Evolutionary conservation across 2,888 invertebrate genomes (phyloP).

Genomic region (Pyrrhia umbra): DNA sequence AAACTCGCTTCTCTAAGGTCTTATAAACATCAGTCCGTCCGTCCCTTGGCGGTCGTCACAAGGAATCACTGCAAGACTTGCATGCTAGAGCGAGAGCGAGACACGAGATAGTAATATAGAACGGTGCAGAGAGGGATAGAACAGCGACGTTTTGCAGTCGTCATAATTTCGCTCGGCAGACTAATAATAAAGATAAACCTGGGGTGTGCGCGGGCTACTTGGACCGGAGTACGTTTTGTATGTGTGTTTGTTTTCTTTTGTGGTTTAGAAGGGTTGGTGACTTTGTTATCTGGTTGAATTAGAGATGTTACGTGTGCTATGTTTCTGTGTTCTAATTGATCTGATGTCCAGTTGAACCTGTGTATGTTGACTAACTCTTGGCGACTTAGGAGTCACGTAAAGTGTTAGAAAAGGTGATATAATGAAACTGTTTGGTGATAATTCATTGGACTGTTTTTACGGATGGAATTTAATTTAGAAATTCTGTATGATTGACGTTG

Average conservation of each 20-base stretch:
- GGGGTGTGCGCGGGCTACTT: constrained; percentile 64
- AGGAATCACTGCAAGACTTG: constrained; percentile 83
- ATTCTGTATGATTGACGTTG: too few relatives aligned
- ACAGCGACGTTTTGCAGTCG: constrained; percentile 88
- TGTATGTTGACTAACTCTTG: too few relatives aligned
- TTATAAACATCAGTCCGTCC: constrained; percentile 76
- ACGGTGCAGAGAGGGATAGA: constrained; percentile 68
- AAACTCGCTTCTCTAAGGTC: constrained; percentile 79
- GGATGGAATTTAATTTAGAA: too few relatives aligned
- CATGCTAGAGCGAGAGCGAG: constrained; percentile 70
- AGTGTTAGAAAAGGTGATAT: too few relatives aligned
- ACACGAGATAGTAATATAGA: constrained; percentile 42
- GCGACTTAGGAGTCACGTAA: too few relatives aligned
- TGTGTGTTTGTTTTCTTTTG: constrained; percentile 51
- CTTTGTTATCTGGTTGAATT: constrained; percentile 43
- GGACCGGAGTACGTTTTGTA: constrained; percentile 47
- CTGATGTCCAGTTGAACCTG: constrained; percentile 12
- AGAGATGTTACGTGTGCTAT: constrained; percentile 11
- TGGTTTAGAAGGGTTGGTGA: constrained; percentile 40
- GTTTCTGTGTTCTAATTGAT: constrained; percentile 24
- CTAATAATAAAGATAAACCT: constrained; percentile 90
- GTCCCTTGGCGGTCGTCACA: constrained; percentile 79
- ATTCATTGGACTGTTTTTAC: too few relatives aligned
- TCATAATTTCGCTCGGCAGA: constrained; percentile 91
- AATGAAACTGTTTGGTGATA: too few relatives aligned